These are phyloP conservation scores for Glaucopsyche alexis DNA, from an alignment of 2,888 invertebrate species.

Conservation along the genomic window DNA sequence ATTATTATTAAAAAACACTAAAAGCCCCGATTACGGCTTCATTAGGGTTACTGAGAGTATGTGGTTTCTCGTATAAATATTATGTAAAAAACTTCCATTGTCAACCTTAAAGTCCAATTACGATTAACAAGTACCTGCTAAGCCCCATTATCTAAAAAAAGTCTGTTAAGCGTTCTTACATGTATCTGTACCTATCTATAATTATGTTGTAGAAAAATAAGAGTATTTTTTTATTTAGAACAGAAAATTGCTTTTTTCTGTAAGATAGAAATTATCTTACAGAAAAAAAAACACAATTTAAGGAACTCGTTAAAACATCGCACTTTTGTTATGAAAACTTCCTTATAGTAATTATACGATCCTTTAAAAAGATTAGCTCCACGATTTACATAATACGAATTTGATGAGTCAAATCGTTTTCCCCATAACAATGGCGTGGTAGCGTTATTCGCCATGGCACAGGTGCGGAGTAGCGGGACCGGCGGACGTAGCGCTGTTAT, in stretches of 20 bases:
- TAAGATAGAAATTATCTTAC: neutral
- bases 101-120: neutral
- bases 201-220: no score
- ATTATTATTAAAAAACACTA: neutral
- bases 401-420: constrained; percentile 10
- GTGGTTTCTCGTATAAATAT: neutral
- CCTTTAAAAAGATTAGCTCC: constrained; percentile 1
- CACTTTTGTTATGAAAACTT: neutral
- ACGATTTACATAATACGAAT: constrained; percentile 7
- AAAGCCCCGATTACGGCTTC: neutral
- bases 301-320: neutral
- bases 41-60: neutral
- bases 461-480: constrained; percentile 19
- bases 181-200: no score
- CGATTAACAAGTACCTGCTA: no score
- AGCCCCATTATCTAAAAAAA: no score
- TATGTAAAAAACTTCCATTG: neutral
- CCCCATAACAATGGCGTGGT: constrained; percentile 13
- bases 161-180: no score
- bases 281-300: neutral
- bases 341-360: constrained; percentile 3
- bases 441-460: constrained; percentile 13
- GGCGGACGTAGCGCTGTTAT: constrained; percentile 39
- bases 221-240: no score
- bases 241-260: neutral